Conservation (phyloP, 2,797 vertebrate genomes). For the Poecilia wingei region DNA sequence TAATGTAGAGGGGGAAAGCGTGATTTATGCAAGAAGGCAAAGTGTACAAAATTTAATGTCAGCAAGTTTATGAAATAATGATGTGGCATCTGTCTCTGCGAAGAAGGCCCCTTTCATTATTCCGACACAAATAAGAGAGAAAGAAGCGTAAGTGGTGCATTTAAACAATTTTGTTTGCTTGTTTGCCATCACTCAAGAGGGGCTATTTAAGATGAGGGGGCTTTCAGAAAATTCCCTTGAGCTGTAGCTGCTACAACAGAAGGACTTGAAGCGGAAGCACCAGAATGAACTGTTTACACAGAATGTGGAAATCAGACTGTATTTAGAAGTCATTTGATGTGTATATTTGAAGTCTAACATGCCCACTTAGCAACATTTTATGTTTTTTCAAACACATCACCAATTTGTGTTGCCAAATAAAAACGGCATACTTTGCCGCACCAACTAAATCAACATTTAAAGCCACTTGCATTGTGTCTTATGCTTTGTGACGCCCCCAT, state of each 20-base stretch:
- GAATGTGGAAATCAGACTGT: conserved; percentile 47
- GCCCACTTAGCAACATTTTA: conserved; percentile 34
- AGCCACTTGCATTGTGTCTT: conserved; percentile 20
- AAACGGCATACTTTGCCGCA: conserved; percentile 13
- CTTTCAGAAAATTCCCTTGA: conserved; percentile 72
- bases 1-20: conserved; percentile 58
- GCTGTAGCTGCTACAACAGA: conserved; percentile 39
- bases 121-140: conserved; percentile 66
- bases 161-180: conserved; percentile 77
- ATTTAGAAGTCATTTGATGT: conserved; percentile 40
- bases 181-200: conserved; percentile 76
- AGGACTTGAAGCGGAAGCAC: conserved; percentile 35
- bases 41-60: conserved; percentile 78
- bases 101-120: conserved; percentile 71
- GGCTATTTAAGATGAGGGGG: conserved; percentile 66
- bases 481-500: not conserved
- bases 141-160: conserved; percentile 71
- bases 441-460: conserved; percentile 35
- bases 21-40: conserved; percentile 54
- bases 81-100: conserved; percentile 72
- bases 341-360: conserved; percentile 48
- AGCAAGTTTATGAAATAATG: conserved; percentile 80
- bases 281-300: conserved; percentile 56
- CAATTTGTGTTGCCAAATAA: conserved; percentile 33
- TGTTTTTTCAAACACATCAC: conserved; percentile 44